A percentile compares a stretch with the other conserved stretches of the same genome.
phyloP scores from a whole-genome alignment of 2,888 invertebrate genomes.

The Lithophane ornitopus region DNA sequence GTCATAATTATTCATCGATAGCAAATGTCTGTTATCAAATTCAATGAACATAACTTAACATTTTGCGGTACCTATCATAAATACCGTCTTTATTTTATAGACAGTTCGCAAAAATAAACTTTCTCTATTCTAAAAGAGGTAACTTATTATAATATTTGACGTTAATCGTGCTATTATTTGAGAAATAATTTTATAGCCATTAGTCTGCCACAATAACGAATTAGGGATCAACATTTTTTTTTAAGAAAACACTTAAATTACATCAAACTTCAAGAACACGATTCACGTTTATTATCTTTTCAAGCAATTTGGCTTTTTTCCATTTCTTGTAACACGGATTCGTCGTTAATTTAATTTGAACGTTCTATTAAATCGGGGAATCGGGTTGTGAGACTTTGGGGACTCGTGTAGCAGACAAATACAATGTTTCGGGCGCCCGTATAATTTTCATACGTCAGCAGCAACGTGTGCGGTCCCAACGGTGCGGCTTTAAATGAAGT shows the following conservation, averaged over 20 bases:
- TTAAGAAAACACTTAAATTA: slow-evolving; percentile 45
- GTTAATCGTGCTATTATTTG: slow-evolving; percentile 32
- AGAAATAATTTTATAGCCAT: slow-evolving; percentile 35
- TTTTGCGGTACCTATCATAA: slow-evolving; percentile 18
- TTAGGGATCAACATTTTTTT: slow-evolving; percentile 42
- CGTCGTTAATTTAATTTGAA: slow-evolving; percentile 54
- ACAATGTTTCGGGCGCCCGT: slow-evolving; percentile 50
- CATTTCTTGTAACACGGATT: slow-evolving; percentile 47
- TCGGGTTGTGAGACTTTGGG: slow-evolving; percentile 31
- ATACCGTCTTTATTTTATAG: slow-evolving; percentile 29
- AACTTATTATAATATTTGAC: slow-evolving; percentile 31
- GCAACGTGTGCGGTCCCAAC: slow-evolving; percentile 74
- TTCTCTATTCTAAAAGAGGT: slow-evolving; percentile 10
- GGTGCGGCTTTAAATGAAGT: slow-evolving; percentile 75
- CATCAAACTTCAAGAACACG: slow-evolving; percentile 44
- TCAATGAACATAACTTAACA: slow-evolving; percentile 7
- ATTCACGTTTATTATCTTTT: slow-evolving; percentile 42
- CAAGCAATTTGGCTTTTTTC: slow-evolving; percentile 54
- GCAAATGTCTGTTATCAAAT: slow-evolving; percentile 17
- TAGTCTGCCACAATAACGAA: slow-evolving; percentile 54
- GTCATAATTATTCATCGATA: slow-evolving; percentile 37
- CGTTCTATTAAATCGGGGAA: slow-evolving; percentile 50
- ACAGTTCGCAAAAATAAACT: slow-evolving; percentile 12
- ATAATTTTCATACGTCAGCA: slow-evolving; percentile 66
- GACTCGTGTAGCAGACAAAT: slow-evolving; percentile 37